These are phyloP conservation scores for Eupithecia tripunctaria DNA, from an alignment of 2,888 invertebrate species.

Conservation along the genomic window DNA sequence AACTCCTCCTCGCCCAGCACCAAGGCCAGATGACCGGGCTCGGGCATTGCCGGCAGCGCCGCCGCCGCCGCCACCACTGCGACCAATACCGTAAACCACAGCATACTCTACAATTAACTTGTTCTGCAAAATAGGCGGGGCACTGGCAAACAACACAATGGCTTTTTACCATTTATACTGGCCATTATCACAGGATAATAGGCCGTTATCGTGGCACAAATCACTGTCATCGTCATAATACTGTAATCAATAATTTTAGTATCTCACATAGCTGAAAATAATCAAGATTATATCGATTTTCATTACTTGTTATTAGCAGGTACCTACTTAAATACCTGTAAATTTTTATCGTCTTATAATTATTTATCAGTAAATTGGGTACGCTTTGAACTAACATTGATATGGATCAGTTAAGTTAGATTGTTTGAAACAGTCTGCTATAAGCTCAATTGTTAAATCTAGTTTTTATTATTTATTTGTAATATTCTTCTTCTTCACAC, in stretches of 20 bases:
- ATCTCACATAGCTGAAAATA: slow-evolving; percentile 9
- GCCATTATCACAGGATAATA: slow-evolving; percentile 17
- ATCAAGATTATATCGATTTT: background rate
- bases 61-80: slow-evolving; percentile 50
- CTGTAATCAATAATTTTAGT: slow-evolving; percentile 17
- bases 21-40: slow-evolving; percentile 69
- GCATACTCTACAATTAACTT: slow-evolving; percentile 24
- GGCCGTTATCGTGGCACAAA: background rate
- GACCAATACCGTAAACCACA: slow-evolving; percentile 49
- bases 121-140: slow-evolving; percentile 9
- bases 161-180: slow-evolving; percentile 33
- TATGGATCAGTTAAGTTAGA: too few relatives aligned
- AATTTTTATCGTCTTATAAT: too few relatives aligned
- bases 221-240: slow-evolving; percentile 23
- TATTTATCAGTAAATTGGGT: too few relatives aligned
- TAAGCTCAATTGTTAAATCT: too few relatives aligned
- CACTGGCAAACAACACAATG: slow-evolving; percentile 27
- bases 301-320: background rate
- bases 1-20: slow-evolving; percentile 75
- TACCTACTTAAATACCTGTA: background rate
- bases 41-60: slow-evolving; percentile 57
- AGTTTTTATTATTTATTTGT: too few relatives aligned
- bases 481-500: too few relatives aligned
- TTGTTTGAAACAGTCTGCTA: too few relatives aligned
- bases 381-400: too few relatives aligned